Conservation (phyloP, 2,797 vertebrate species). For the Lophura swinhoii region DNA sequence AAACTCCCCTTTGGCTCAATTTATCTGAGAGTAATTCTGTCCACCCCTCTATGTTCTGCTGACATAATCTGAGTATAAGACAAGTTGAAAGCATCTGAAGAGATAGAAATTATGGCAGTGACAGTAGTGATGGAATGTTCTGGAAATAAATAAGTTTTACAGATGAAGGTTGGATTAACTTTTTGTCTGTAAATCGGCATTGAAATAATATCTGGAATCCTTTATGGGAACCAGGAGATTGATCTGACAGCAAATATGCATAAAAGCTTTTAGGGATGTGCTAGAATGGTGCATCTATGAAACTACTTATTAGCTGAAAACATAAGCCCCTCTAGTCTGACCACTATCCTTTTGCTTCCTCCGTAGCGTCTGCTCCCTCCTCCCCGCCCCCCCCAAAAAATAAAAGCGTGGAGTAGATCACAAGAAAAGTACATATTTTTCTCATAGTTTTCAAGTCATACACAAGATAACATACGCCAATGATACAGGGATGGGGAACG, state of each 20-base stretch:
- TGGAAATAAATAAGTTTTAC: not conserved
- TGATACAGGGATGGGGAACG: not conserved
- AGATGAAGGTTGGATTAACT: not conserved
- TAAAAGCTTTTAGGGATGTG: not conserved
- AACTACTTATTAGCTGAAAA: not conserved
- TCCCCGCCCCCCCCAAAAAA: too few species aligned
- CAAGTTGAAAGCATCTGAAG: not conserved
- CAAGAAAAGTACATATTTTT: not conserved
- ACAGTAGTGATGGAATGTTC: not conserved
- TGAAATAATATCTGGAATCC: not conserved
- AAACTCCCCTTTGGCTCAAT: not conserved
- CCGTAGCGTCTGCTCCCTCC: too few species aligned
- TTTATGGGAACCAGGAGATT: not conserved
- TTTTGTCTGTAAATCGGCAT: not conserved
- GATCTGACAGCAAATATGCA: not conserved
- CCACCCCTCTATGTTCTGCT: not conserved
- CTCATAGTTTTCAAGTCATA: not conserved
- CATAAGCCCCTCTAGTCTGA: not conserved
- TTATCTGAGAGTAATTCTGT: not conserved
- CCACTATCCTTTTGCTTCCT: not conserved
- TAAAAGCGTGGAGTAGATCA: fast-evolving
- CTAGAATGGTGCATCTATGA: not conserved
- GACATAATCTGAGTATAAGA: not conserved
- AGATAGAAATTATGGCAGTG: not conserved
- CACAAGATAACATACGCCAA: not conserved